Evolutionary conservation across 2,113 vertebrate species (phyloP), one percentile per base, ranked within the genome.

Genomic region (Pseudorasbora parva): DNA sequence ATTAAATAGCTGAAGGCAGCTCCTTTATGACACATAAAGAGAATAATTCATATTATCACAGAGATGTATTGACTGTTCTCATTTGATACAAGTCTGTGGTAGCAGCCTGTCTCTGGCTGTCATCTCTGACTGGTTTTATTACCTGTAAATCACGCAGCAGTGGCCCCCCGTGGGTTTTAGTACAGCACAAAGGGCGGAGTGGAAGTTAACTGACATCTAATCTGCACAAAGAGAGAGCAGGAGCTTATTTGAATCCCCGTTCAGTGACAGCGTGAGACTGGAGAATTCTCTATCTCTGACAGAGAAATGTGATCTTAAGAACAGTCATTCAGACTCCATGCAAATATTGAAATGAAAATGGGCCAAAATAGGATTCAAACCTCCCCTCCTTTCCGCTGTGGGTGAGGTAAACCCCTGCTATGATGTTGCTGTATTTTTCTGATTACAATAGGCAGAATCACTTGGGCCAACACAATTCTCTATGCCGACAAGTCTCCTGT

Each of bases 61-160:
- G 93, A 91, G 90, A 94, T 91, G 92, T 93, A 93, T 93, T 91
- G 91, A 91, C 92, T 92, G 91, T 92, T 93, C 90, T 91, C 93
- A 92, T 92, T 93, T 93, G 93, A 94, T 93, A 91, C 92, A 91
- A 88, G 92, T 92, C 91, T 93, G 90, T 90, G 92, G 92, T 92
- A 93, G 89, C 92, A 89, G 90, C 88, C 88, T 87, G 90, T 94
- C 91, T 92, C 90, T 91, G 88, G 92, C 92, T 93, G 93, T 93
- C 94, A 94, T 93, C 92, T 93, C 92, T 94, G 93, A 94, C 93
- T 94, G 92, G 92, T 93, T 94, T 94, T 95, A 94, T 94, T 93
- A 94, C 91, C 93, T 92, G 93, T 94, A 92, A 92, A 92, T 93
- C 93, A 92, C 37, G 84, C 88, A 89, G 90, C 91, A 89, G 85